Percentiles rank a stretch among this genome's conserved stretches.
phyloP scores from a whole-genome alignment of 2,113 vertebrate species.

The Chloroceryle aenea region DNA sequence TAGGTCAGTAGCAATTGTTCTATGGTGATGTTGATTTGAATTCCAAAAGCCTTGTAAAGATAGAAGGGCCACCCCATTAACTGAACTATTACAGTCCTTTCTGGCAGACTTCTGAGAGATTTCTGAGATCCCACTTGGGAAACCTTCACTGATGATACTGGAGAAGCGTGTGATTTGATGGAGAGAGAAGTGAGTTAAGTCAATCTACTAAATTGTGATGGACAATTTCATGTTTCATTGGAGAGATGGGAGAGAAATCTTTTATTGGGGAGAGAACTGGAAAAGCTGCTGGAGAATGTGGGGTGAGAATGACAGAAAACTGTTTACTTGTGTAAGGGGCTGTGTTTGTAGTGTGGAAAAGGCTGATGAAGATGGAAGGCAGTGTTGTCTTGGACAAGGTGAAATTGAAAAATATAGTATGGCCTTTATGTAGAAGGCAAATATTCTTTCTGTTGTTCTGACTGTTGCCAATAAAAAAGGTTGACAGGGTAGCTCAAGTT shows the following conservation, averaged over 20 bases:
- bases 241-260: not conserved
- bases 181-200: not conserved
- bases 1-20: not conserved
- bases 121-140: not conserved
- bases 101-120: not conserved
- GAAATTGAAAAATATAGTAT: not conserved
- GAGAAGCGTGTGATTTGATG: not conserved
- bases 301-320: not conserved
- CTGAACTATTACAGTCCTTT: not conserved
- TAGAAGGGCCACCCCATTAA: not conserved
- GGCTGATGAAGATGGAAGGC: not conserved
- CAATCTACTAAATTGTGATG: not conserved
- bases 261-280: not conserved
- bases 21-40: not conserved
- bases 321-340: not conserved
- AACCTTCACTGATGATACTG: not conserved
- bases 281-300: not conserved
- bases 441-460: not conserved
- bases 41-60: not conserved
- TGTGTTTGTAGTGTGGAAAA: not conserved
- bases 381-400: not conserved
- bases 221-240: not conserved
- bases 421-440: not conserved
- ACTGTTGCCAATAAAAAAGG: not conserved
- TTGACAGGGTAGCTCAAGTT: not conserved